phyloP scores from a whole-genome alignment of 2,888 invertebrate genomes.

The Agriopis leucophaearia region DNA sequence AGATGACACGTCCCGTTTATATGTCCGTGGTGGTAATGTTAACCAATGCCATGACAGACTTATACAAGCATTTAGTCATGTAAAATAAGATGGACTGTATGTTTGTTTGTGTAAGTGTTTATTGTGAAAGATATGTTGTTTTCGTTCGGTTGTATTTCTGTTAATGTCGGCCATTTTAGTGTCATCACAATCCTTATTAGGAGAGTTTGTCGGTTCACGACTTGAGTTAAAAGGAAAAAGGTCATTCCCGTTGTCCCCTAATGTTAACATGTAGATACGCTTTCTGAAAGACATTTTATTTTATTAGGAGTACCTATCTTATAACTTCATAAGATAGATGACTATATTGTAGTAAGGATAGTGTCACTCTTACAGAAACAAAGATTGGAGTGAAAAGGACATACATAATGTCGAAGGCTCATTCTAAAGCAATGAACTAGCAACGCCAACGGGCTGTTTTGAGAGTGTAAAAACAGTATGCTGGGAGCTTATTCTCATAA shows the following conservation, averaged over 20 bases:
- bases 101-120: constrained; percentile 39
- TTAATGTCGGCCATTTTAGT: neutral
- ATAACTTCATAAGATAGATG: no score
- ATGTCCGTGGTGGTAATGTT: neutral
- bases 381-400: no score
- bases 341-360: no score
- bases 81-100: constrained; percentile 47
- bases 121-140: constrained; percentile 30
- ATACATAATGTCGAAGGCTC: no score
- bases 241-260: neutral
- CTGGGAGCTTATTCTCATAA: no score
- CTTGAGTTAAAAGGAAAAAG: neutral
- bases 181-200: constrained; percentile 5
- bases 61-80: constrained; percentile 39
- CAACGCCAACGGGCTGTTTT: no score
- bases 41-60: constrained; percentile 1
- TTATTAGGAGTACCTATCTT: no score
- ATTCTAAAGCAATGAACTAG: no score
- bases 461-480: no score
- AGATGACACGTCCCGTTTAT: constrained; percentile 1
- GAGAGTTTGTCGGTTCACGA: no score
- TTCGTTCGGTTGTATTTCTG: constrained; percentile 24
- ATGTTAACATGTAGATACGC: neutral
- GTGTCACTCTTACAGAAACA: no score
- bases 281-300: no score